Evolutionary conservation across 2,113 vertebrate genomes (phyloP), one percentile per base, ranked within the genome.

Genomic region (Callithrix jacchus): DNA sequence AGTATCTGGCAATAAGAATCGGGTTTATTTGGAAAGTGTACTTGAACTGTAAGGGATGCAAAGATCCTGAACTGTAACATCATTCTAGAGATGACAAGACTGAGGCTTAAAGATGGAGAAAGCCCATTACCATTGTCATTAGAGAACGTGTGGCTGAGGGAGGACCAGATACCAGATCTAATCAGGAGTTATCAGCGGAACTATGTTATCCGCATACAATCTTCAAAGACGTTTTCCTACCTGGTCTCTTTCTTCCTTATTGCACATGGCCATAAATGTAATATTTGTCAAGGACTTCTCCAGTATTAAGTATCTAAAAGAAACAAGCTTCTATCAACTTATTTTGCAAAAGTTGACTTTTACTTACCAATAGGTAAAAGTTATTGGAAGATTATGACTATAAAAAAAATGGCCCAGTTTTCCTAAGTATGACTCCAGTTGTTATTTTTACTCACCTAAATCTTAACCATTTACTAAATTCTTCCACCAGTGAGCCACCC

Each of bases 1-100:
- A 98, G 91, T 86, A 98, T 94, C 95, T 97, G 95, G 68, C 88
- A 97, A 47, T 80, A 97, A 80, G 89, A 96, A 5, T 32, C 79
- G 14, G 8, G 35, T 18, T 92, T 68, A n/a, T 1, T 5, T 25
- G 64, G 7, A 35, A 52, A 73, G 58, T 45, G 1, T 40, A 45
- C 47, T 17, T 45, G 12, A 95, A 77, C n/a, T 64, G 47, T n/a
- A 56, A 90, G 64, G 30, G 30, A 81, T 76, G 52, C 16, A 37
- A 5, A n/a, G 25, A 45, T 54, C 40, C 30, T 85, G 32, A 82
- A 71, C 37, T 64, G 30, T 13, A 89, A 66, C 40, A 14, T 73
- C 45, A 58, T 58, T 45, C 16, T 79, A 76, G 6, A 37, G 23
- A 93, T 58, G 77, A 94, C 16, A 35, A 81, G 84, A 47, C 12